phyloP scores from a whole-genome alignment of 2,888 invertebrate species.

The Orthonevra nobilis region DNA sequence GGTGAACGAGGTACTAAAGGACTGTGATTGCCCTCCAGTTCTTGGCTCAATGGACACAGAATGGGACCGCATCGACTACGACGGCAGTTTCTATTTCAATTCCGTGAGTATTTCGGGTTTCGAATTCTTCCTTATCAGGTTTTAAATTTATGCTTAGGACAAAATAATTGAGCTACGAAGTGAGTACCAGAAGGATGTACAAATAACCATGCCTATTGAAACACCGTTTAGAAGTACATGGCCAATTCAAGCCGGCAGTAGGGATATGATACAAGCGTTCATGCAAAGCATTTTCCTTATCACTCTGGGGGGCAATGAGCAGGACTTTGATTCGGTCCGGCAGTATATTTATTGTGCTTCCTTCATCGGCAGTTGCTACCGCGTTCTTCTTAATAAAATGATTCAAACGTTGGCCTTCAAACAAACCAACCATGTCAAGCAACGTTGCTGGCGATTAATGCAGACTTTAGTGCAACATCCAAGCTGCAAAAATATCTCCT shows the following conservation, averaged over 20 bases:
- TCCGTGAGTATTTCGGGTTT: slow-evolving; percentile 66
- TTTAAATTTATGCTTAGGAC: slow-evolving; percentile 71
- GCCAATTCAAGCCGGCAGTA: slow-evolving; percentile 75
- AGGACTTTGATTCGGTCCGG: slow-evolving; percentile 54
- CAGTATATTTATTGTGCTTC: slow-evolving; percentile 72
- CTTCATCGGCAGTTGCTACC: slow-evolving; percentile 77
- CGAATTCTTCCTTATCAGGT: not conserved
- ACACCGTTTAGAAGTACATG: slow-evolving; percentile 75
- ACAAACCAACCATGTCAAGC: slow-evolving; percentile 75
- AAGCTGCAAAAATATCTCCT: slow-evolving; percentile 74
- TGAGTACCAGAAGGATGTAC: slow-evolving; percentile 77
- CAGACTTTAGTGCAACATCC: slow-evolving; percentile 77
- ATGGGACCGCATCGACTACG: slow-evolving; percentile 79
- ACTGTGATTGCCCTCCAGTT: slow-evolving; percentile 78
- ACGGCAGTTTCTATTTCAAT: slow-evolving; percentile 78
- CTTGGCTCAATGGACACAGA: slow-evolving; percentile 78
- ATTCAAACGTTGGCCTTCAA: slow-evolving; percentile 78
- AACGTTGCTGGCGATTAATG: slow-evolving; percentile 77
- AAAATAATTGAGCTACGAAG: slow-evolving; percentile 78
- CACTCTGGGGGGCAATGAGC: slow-evolving; percentile 49
- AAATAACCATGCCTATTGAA: slow-evolving; percentile 72
- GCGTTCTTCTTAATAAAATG: slow-evolving; percentile 76
- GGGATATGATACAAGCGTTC: slow-evolving; percentile 75
- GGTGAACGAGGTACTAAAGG: slow-evolving; percentile 79
- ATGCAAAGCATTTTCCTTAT: slow-evolving; percentile 73